phyloP scores from a whole-genome alignment of 2,888 invertebrate species.

The Bhutanitis thaidina region DNA sequence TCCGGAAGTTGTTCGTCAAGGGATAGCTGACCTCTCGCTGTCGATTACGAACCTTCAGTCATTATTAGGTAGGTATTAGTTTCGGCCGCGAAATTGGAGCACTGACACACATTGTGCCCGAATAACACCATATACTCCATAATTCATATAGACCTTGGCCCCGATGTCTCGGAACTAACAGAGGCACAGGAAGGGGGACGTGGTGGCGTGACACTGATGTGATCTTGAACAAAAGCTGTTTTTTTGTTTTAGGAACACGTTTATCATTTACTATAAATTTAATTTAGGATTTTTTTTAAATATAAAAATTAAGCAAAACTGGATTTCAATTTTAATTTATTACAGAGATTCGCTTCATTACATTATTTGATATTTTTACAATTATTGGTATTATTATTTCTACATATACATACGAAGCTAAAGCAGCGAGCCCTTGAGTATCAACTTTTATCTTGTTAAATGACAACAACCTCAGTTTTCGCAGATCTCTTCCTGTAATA shows the following conservation, averaged over 20 bases:
- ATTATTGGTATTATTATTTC: too few species aligned
- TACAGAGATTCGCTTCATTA: too few species aligned
- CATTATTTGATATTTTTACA: too few species aligned
- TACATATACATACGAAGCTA: too few species aligned
- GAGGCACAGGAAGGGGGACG: conserved; percentile 23
- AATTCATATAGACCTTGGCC: conserved; percentile 77
- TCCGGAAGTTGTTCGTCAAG: conserved; percentile 16
- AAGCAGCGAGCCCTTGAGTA: not conserved
- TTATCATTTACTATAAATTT: too few species aligned
- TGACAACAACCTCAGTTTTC: conserved; percentile 4
- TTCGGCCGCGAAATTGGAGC: conserved; percentile 73
- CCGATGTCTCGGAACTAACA: conserved; percentile 43
- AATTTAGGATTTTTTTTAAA: too few species aligned
- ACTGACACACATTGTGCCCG: conserved; percentile 69
- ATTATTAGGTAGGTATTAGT: conserved; percentile 50
- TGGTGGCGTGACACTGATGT: conserved; percentile 4
- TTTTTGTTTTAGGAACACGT: conserved; percentile 1
- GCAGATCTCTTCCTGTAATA: conserved; percentile 6
- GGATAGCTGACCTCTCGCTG: conserved; percentile 64
- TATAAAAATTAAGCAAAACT: too few species aligned
- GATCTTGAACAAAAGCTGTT: conserved; percentile 1
- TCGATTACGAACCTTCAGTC: conserved; percentile 67
- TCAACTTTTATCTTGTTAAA: conserved; percentile 2
- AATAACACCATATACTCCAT: conserved; percentile 77
- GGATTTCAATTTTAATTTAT: too few species aligned